Conservation (phyloP, 1,140 invertebrate genomes). For the Bombus haemorrhoidalis region DNA sequence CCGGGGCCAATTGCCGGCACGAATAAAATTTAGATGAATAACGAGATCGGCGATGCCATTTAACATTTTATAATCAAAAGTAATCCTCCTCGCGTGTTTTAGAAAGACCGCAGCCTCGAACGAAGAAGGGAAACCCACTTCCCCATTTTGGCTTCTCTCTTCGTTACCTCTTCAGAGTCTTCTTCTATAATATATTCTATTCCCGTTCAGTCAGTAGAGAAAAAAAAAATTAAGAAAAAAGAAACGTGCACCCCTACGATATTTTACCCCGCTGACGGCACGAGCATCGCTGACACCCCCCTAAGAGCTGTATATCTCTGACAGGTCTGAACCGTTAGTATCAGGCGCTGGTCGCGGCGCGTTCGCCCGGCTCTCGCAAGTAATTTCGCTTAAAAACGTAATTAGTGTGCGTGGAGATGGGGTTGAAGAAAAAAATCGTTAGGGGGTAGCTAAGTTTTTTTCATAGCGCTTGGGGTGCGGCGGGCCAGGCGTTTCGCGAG, state of each 20-base stretch:
- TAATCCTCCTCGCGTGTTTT: conserved; percentile 1
- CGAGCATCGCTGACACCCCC: neutral
- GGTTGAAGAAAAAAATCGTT: conserved; percentile 81
- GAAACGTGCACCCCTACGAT: conserved; percentile 51
- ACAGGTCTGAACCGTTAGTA: conserved; percentile 42
- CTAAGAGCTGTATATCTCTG: neutral
- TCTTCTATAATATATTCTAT: conserved; percentile 1
- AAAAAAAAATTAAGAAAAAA: conserved; percentile 34
- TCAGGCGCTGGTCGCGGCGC: conserved; percentile 32
- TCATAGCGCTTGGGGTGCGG: conserved; percentile 67
- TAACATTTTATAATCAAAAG: conserved; percentile 71
- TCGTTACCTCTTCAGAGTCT: conserved; percentile 40
- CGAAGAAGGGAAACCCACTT: conserved; percentile 42
- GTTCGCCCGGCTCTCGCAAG: conserved; percentile 59
- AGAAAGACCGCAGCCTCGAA: conserved; percentile 10
- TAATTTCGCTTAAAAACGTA: conserved; percentile 82
- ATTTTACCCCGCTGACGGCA: conserved; percentile 67
- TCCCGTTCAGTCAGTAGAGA: conserved; percentile 50
- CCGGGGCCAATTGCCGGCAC: conserved; percentile 57
- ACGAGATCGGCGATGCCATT: conserved; percentile 65
- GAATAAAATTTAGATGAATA: conserved; percentile 70
- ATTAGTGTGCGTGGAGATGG: conserved; percentile 80
- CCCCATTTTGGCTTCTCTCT: no score
- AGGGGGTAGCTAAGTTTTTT: conserved; percentile 76
- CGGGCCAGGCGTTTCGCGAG: conserved; percentile 62